Evolutionary conservation across 2,113 vertebrate species (phyloP), one percentile per base, ranked within the genome.

Genomic region (Caracal caracal): DNA sequence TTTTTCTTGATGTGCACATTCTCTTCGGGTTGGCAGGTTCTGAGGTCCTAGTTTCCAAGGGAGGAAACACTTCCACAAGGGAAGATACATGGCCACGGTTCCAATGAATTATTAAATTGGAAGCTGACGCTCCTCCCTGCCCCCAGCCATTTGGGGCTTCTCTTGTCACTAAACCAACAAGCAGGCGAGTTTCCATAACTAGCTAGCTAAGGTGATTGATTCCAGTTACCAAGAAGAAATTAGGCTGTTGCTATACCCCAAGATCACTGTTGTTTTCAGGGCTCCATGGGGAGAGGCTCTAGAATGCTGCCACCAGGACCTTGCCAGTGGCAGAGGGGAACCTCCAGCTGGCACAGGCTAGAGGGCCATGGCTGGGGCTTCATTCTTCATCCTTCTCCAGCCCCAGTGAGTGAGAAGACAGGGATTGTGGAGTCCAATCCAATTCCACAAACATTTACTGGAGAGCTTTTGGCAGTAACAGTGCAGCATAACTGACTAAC

Each of bases 391-490:
- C 49, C 37, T 79, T 75, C 71, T 86, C 70, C 66, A 86, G 33
- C 56, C 9, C 73, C 51, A 15, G n/a, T 53, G 78, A 68, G 61
- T 49, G 47, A 96, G 73, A 87, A 96, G 81, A 85, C 63, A 78
- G 81, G 47, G 47, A 33, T 53, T 80, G 47, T 26, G 30, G 35
- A 26, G 70, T 81, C 85, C 70, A 49, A 51, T 59, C 43, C 71
- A 59, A 82, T 61, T 37, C 78, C 22, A 53, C 56, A 63, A 68
- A 40, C n/a, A 43, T 79, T 88, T 78, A 78, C 3, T 66, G 66
- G 37, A 85, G 85, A 96, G 94, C 53, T 51, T 94, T 91, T 15
- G 35, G 56, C 80, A 79, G 51, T 65, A 79, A 92, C 86, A 75
- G 19, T 16, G 68, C 56, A 28, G 56, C 16, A 30, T 51, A 66